Evolutionary conservation across 2,113 vertebrate species (phyloP).

Genomic region (Capra hircus): DNA sequence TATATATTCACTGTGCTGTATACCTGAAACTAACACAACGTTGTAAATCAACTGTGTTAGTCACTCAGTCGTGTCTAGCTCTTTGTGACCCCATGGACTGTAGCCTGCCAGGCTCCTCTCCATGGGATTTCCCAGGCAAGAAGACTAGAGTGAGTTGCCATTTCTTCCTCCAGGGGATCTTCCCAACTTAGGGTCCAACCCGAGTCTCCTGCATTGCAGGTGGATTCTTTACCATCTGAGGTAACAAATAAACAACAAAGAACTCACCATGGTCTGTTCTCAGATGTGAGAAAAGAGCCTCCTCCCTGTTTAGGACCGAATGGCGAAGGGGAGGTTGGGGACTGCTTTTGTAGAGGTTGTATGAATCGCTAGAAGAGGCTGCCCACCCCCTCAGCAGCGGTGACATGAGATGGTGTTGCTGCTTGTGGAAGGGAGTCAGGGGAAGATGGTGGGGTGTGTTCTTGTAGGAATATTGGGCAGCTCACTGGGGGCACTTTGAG

Average conservation of each 20-base stretch:
- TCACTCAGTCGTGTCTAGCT: not conserved
- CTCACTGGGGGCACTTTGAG: not conserved
- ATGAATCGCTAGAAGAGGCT: not conserved
- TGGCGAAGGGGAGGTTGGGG: accelerated
- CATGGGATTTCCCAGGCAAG: not conserved
- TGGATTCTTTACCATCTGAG: not conserved
- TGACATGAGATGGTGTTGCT: not conserved
- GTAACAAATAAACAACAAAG: not conserved
- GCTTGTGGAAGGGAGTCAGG: not conserved
- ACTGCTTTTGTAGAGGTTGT: not conserved
- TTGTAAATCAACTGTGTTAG: not conserved
- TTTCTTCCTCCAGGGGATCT: not conserved
- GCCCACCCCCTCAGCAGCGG: not conserved
- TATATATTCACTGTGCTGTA: not conserved
- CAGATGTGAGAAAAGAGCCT: not conserved
- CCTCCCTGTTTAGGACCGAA: not conserved
- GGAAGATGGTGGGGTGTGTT: not conserved
- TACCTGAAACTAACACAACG: not conserved
- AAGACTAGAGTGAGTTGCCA: not conserved
- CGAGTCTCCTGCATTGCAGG: not conserved
- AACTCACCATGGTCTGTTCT: not conserved
- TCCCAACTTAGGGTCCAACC: not conserved
- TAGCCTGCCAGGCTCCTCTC: not conserved
- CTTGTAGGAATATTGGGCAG: no score
- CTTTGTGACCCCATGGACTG: not conserved